Base-by-base conservation (phyloP, 1,140 invertebrate genomes). In the Aphelinus certus region DNA sequence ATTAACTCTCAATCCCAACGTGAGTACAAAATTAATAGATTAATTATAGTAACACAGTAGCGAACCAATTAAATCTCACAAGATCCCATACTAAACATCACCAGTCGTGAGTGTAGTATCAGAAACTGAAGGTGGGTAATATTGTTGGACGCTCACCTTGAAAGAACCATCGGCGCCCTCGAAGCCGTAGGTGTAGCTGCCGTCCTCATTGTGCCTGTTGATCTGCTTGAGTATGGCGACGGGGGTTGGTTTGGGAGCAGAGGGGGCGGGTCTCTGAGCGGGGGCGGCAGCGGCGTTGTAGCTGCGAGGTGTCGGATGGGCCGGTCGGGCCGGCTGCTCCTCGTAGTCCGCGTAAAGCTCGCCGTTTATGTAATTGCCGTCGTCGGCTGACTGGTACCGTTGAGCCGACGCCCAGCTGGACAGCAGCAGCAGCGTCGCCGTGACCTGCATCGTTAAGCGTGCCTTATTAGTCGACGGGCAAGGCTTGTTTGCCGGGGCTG, bases 141-240 rank as follows among this genome's bases (percentile, higher is more conserved):
- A 26, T 26, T 26, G 26, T 26, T 26, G 26, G 26, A 26, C 26
- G 26, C 26, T 7, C 66, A 76, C 75, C 69, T 76, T 76, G 86
- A 95, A 95, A 3, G 93, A 93, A 58, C 95, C 94, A 81, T 95
- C 94, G 9, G 92, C 94, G 7, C 93, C 94, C 83, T 95, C 94
- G 84, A 95, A 96, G 0, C 94, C 94, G 79, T 95, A 96, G 0
- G 94, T 95, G 84, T 96, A 96, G 0, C 94, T 94, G 65, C 94
- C 95, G 83, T 95, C 94, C 81, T 95, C 94, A 78, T 95, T 95
- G 88, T 95, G 94, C 80, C 93, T 92, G 88, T 96, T 94, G 73
- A 96, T 95, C 85, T 95, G 94, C 83, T 95, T 95, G 45, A 96
- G 86, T 78, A 96, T 96, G 49, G 94, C 89, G 3, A 95, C 92